phyloP scores from a whole-genome alignment of 2,113 vertebrate genomes.

The Gnathonemus longibarbis region DNA sequence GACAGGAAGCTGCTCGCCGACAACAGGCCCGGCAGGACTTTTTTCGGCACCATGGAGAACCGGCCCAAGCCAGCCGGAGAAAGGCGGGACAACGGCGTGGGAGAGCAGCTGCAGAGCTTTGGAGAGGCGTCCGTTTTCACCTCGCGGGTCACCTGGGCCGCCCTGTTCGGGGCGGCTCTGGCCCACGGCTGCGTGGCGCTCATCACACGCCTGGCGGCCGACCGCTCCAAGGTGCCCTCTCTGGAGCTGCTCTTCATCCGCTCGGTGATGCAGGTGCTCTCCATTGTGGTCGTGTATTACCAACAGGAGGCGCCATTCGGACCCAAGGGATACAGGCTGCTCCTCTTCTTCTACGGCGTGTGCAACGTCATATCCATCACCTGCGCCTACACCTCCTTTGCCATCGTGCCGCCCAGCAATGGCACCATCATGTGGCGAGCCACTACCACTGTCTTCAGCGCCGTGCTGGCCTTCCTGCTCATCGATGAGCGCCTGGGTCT shows the following conservation, averaged over 20 bases:
- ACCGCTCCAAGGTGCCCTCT: conserved; percentile 80
- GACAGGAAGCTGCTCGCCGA: conserved; percentile 70
- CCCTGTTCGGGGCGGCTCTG: conserved; percentile 75
- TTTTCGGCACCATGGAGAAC: conserved; percentile 71
- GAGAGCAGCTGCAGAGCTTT: conserved; percentile 66
- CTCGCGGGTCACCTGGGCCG: conserved; percentile 77
- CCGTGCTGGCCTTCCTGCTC: conserved; percentile 81
- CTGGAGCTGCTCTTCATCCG: conserved; percentile 83
- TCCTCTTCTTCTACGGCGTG: conserved; percentile 78
- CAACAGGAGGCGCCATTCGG: conserved; percentile 80
- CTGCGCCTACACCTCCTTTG: conserved; percentile 83
- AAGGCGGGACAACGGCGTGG: conserved; percentile 41
- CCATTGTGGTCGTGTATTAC: conserved; percentile 72
- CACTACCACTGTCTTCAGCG: conserved; percentile 82
- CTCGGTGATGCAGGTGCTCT: conserved; percentile 75
- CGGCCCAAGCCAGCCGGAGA: conserved; percentile 45
- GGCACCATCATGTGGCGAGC: conserved; percentile 84
- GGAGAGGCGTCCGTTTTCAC: conserved; percentile 72
- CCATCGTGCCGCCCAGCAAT: conserved; percentile 76
- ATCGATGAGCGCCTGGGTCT: conserved; percentile 79
- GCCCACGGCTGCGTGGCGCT: conserved; percentile 81
- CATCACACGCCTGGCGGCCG: conserved; percentile 75
- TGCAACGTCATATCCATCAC: conserved; percentile 89
- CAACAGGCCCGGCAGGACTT: conserved; percentile 59
- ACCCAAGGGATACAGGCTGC: conserved; percentile 74